Evolutionary conservation across 2,113 vertebrate genomes (phyloP).

Genomic region (Maccullochella peelii): DNA sequence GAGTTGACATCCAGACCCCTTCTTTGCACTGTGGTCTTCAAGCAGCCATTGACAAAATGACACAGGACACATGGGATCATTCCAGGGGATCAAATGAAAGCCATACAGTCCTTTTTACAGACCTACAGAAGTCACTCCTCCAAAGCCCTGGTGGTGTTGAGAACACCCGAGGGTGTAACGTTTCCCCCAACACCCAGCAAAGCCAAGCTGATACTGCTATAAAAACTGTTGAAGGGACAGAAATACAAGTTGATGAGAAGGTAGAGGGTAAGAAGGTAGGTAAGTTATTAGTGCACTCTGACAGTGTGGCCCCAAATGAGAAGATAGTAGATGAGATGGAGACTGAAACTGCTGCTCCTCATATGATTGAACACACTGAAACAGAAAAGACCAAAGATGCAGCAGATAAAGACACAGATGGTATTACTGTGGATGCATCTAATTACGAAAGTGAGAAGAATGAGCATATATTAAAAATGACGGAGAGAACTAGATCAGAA

Average conservation of each 20-base stretch:
- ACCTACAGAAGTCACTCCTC: conserved; percentile 57
- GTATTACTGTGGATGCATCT: not conserved
- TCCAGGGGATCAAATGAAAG: conserved; percentile 71
- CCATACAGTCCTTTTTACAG: conserved; percentile 53
- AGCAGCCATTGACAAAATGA: conserved; percentile 35
- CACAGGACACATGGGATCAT: conserved; percentile 57
- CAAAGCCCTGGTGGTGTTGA: conserved; percentile 43
- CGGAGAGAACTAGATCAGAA: conserved; percentile 14
- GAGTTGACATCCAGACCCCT: conserved; percentile 42
- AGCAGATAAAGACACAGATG: conserved; percentile 2
- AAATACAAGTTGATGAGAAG: conserved; percentile 63
- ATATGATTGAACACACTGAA: conserved; percentile 5
- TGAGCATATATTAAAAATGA: conserved; percentile 1
- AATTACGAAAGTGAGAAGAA: conserved; percentile 29
- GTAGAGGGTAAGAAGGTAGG: conserved; percentile 14
- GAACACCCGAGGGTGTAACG: conserved; percentile 43
- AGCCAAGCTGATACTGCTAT: conserved; percentile 58
- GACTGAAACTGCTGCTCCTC: conserved; percentile 15
- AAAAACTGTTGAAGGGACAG: conserved; percentile 61
- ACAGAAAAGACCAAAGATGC: conserved; percentile 6
- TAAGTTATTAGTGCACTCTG: not conserved
- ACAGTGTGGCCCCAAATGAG: conserved; percentile 22
- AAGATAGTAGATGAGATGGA: conserved; percentile 56
- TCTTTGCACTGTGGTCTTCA: conserved; percentile 37
- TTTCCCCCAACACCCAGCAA: conserved; percentile 47